These are phyloP conservation scores for Trichogramma pretiosum DNA, from an alignment of 1,140 invertebrate species.

Conservation along the genomic window DNA sequence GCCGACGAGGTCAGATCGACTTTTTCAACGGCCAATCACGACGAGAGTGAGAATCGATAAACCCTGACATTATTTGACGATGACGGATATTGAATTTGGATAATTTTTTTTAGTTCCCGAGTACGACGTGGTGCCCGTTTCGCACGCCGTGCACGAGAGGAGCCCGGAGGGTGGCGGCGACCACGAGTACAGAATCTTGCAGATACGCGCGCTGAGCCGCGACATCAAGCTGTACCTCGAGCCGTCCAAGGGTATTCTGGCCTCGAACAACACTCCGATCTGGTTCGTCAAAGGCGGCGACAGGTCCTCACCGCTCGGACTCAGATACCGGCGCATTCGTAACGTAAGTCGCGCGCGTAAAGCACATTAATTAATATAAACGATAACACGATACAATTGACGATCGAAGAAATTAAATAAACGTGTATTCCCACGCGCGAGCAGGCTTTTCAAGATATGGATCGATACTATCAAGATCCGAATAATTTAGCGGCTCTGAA, in stretches of 20 bases:
- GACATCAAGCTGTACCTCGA: constrained; percentile 26
- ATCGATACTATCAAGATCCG: constrained; percentile 23
- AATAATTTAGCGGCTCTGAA: constrained; percentile 23
- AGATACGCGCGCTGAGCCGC: constrained; percentile 22
- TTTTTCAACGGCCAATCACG: too few relatives aligned
- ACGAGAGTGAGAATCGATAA: too few relatives aligned
- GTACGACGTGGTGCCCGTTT: constrained; percentile 27
- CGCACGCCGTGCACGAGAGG: constrained; percentile 14
- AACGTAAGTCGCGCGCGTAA: too few relatives aligned
- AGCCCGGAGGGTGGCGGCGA: not conserved
- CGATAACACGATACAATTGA: not conserved
- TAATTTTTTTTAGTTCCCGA: constrained; percentile 26
- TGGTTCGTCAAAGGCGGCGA: constrained; percentile 22
- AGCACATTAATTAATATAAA: not conserved
- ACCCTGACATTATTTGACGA: too few relatives aligned
- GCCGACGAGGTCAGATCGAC: too few relatives aligned
- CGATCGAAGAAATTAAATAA: not conserved
- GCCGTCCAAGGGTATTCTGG: constrained; percentile 28
- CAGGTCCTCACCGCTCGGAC: constrained; percentile 15
- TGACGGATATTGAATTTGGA: too few relatives aligned
- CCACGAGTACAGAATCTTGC: constrained; percentile 13
- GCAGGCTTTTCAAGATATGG: constrained; percentile 21
- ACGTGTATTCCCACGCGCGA: constrained; percentile 13
- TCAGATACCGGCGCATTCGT: constrained; percentile 23
- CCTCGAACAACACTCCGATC: constrained; percentile 24